A percentile compares a stretch with the other conserved stretches of the same genome.
Conservation (phyloP, 1,140 invertebrate genomes). For the Heliconius nattereri region DNA sequence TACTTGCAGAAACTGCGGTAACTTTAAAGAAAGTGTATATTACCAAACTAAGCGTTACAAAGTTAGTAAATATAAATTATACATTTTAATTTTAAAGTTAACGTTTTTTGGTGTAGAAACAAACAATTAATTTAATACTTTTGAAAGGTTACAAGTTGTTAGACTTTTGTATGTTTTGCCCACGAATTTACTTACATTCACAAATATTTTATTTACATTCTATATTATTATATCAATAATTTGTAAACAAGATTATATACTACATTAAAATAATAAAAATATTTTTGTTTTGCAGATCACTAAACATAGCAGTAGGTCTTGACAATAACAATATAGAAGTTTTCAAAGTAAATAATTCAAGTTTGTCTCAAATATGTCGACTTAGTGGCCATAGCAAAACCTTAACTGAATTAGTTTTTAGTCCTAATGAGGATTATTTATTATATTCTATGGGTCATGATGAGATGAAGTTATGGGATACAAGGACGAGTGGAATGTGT, state of each 20-base stretch:
- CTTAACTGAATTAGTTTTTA: slow-evolving; percentile 84
- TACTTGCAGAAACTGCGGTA: slow-evolving; percentile 62
- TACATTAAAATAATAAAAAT: background rate
- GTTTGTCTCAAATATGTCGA: slow-evolving; percentile 56
- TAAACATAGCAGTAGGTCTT: slow-evolving; percentile 62
- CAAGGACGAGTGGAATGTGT: slow-evolving; percentile 81
- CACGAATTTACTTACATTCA: too few species aligned
- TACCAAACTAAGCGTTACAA: slow-evolving; percentile 63
- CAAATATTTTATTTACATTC: too few species aligned
- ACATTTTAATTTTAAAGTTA: too few species aligned
- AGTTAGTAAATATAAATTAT: slow-evolving; percentile 52
- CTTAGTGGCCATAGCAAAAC: slow-evolving; percentile 73
- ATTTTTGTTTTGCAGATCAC: slow-evolving; percentile 51
- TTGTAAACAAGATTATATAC: background rate
- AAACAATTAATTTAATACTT: too few species aligned
- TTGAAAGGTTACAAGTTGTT: too few species aligned
- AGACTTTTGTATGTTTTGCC: too few species aligned
- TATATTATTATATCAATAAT: background rate
- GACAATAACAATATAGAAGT: slow-evolving; percentile 67
- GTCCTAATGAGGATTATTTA: slow-evolving; percentile 82
- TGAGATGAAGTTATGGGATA: slow-evolving; percentile 86
- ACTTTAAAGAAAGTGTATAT: slow-evolving; percentile 65
- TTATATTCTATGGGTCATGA: slow-evolving; percentile 83
- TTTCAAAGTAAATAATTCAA: slow-evolving; percentile 62
- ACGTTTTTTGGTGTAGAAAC: too few species aligned